Base-by-base conservation (phyloP, 2,113 vertebrate species). In the Procavia capensis region DNA sequence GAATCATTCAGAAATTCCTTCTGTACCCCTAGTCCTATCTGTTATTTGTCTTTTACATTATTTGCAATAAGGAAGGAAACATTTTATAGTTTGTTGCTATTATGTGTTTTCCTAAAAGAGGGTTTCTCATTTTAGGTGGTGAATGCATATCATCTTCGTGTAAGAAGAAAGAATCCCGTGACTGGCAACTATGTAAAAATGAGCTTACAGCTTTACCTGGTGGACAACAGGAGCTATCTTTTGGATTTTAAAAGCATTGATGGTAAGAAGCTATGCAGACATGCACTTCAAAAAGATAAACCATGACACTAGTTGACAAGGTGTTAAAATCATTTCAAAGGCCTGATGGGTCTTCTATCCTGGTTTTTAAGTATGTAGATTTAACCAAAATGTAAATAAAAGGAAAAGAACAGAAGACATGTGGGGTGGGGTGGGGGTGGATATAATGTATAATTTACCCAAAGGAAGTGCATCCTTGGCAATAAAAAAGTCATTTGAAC, bases 181-280 rank as follows among this genome's bases (percentile, higher is more conserved):
- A 99, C 99, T 0, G 99, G 99, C 61, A 99, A 99, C 95, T 99
- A 99, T 19, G 99, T 99, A 97, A 99, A 99, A 98, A 99, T 99
- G 99, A 99, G 99, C 96, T 98, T 99, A 93, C 99, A 99, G 97
- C 99, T 99, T n/a, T 99, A 99, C 98, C 99, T 99, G 97, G 99
- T 99, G 96, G 99, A 99, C 98, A 99, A 98, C 96, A 99, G 99
- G 95, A 99, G 99, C 97, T 99, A 99, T 96, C 99, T 99, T 90
- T 98, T 99, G 94, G 99, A 99, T 98, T 99, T 99, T 97, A 99
- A 99, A 98, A 99, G 99, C 98, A 99, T 99, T 0, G 99, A 99
- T 85, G 99, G 99, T 99, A 97, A 98, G 98, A 9, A 93, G 89
- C 72, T 64, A 1, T n/a, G 34, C 29, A 91, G 43, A 27, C 3